phyloP scores from a whole-genome alignment of 2,113 vertebrate genomes.

The Alouatta palliata region DNA sequence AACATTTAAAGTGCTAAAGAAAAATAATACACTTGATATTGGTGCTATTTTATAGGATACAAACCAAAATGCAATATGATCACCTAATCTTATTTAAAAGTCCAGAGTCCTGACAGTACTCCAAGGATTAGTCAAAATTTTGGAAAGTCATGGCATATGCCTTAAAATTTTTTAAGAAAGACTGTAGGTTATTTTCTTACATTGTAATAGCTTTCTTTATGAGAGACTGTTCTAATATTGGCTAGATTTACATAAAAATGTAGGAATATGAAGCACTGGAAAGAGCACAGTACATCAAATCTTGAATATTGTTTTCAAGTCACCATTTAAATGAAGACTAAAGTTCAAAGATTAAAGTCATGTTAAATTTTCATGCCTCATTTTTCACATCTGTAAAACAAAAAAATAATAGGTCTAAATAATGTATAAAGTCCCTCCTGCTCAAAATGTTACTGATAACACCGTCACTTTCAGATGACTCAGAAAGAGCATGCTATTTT shows the following conservation, averaged over 20 bases:
- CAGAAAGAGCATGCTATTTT: not conserved
- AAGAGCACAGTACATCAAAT: not conserved
- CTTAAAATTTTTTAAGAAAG: not conserved
- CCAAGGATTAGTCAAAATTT: not conserved
- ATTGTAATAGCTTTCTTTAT: not conserved
- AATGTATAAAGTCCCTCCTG: conserved; percentile 5
- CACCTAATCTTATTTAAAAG: conserved; percentile 31
- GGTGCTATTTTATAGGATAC: not conserved
- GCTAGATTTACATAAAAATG: not conserved
- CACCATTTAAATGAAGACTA: not conserved
- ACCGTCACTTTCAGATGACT: conserved; percentile 27
- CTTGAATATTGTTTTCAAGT: not conserved
- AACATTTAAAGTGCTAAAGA: conserved; percentile 14
- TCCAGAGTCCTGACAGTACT: not conserved
- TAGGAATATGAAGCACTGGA: not conserved
- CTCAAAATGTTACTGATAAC: conserved; percentile 14
- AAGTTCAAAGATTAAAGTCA: conserved; percentile 28
- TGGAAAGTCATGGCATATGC: not conserved
- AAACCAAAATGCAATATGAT: not conserved
- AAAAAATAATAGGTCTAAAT: not conserved
- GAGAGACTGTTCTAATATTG: not conserved
- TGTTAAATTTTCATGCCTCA: not conserved
- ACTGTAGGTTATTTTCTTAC: not conserved
- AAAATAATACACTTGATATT: conserved; percentile 34
- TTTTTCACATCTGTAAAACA: not conserved